phyloP scores from a whole-genome alignment of 1,140 invertebrate species.

The Drosophila carrolli region DNA sequence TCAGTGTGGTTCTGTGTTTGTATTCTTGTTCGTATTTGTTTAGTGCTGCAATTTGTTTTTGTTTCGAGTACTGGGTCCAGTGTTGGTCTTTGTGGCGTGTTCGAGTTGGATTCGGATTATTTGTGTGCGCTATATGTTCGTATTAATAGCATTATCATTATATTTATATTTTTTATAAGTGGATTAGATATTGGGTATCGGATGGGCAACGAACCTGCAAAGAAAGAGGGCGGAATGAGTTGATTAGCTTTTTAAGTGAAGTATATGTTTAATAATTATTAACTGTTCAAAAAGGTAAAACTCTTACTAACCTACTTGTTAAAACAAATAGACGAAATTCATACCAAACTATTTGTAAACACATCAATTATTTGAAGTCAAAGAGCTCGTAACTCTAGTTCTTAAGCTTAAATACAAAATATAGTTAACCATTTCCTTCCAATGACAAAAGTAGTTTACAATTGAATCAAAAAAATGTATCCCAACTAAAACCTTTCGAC shows the following conservation, averaged over 20 bases:
- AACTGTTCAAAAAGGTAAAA: no score
- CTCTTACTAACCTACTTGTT: no score
- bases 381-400: no score
- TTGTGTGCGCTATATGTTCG: constrained; percentile 41
- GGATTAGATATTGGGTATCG: constrained; percentile 52
- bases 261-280: no score
- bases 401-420: no score
- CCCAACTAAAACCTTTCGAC: no score
- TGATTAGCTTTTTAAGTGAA: constrained; percentile 1
- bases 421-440: no score
- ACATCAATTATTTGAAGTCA: no score
- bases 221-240: background rate
- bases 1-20: constrained; percentile 43
- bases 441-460: no score
- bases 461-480: no score
- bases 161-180: constrained; percentile 47
- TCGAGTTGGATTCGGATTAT: constrained; percentile 33
- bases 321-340: no score
- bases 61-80: constrained; percentile 43
- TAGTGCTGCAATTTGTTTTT: constrained; percentile 54
- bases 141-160: constrained; percentile 49
- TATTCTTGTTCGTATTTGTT: constrained; percentile 42
- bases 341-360: no score
- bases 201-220: constrained; percentile 73
- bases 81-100: constrained; percentile 45